A percentile compares a stretch with the other conserved stretches of the same genome.
Evolutionary conservation across 2,797 vertebrate genomes (phyloP).

Genomic region (Helicolenus hilgendorfi): DNA sequence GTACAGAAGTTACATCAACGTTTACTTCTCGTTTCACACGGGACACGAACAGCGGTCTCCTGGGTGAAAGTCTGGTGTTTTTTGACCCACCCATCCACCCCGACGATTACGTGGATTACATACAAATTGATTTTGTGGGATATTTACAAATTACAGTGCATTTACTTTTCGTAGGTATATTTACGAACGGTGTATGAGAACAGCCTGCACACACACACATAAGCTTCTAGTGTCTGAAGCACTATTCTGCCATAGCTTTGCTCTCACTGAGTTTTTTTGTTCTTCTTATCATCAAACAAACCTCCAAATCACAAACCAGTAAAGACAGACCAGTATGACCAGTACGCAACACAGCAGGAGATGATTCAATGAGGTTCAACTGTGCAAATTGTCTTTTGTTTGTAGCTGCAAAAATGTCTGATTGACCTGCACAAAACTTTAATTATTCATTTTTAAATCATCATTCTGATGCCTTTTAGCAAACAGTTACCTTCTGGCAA

Average conservation of each 20-base stretch:
- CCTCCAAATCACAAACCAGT: not conserved
- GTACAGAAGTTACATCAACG: not conserved
- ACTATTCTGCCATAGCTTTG: not conserved
- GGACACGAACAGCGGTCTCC: not conserved
- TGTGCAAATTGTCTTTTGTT: not conserved
- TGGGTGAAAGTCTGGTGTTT: not conserved
- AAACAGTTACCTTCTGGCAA: not conserved
- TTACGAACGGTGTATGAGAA: not conserved
- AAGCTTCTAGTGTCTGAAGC: not conserved
- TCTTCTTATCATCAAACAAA: not conserved
- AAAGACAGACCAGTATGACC: slow-evolving; percentile 26
- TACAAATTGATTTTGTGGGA: not conserved
- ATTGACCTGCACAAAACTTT: not conserved
- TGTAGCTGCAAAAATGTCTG: not conserved
- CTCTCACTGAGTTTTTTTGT: not conserved
- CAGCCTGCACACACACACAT: not conserved
- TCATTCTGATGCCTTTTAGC: not conserved
- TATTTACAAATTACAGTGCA: not conserved
- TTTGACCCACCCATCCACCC: not conserved
- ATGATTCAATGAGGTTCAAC: not conserved
- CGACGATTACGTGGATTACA: not conserved
- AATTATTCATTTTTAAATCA: not conserved
- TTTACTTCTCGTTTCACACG: not conserved
- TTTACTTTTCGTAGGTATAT: not conserved
- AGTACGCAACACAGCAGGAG: not conserved